Base-by-base conservation (phyloP, 1,140 invertebrate genomes). In the Hyles vespertilio region DNA sequence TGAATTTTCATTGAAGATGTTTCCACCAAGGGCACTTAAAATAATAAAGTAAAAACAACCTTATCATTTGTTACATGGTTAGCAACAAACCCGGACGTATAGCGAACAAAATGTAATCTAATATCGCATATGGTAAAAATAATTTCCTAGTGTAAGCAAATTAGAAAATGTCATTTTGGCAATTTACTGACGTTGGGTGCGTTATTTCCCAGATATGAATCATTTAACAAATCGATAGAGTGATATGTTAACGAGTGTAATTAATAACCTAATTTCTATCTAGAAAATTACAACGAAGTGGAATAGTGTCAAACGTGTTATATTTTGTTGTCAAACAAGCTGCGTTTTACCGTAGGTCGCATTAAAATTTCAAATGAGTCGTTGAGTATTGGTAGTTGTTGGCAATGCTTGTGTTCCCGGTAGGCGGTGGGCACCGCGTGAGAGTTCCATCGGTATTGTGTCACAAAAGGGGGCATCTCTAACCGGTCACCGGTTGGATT, bases 401-500 rank as follows among this genome's bases (percentile, higher is more conserved):
- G 67, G 65, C 69, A 70, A 69, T 70, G 62, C 73, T 72, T 59
- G 58, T 47, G 51, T 75, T 73, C 67, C 70, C 72, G 71, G 40
- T 56, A 47, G 36, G 36, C 36, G 36, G 36, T 40, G 61, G n/a
- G 52, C 53, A 57, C 51, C 54, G 57, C 65, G 58, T 71, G 60
- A 63, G 61, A 66, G 63, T 57, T 66, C 74, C 56, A 58, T 71
- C 70, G 65, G 57, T 59, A 56, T 54, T 58, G 40, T 54, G 53
- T 52, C 52, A 65, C 64, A 69, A 65, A 70, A 77, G 66, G 67
- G 73, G 64, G 70, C 74, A 74, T 74, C 68, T 73, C 75, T 69
- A 76, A 76, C 72, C 74, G 73, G 74, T 79, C 76, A 71, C 67
- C 73, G 72, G 72, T 70, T 70, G 72, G 61, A 84, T 79, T 79